These are phyloP conservation scores for Tineola bisselliella DNA, from an alignment of 2,888 invertebrate genomes.

Conservation along the genomic window DNA sequence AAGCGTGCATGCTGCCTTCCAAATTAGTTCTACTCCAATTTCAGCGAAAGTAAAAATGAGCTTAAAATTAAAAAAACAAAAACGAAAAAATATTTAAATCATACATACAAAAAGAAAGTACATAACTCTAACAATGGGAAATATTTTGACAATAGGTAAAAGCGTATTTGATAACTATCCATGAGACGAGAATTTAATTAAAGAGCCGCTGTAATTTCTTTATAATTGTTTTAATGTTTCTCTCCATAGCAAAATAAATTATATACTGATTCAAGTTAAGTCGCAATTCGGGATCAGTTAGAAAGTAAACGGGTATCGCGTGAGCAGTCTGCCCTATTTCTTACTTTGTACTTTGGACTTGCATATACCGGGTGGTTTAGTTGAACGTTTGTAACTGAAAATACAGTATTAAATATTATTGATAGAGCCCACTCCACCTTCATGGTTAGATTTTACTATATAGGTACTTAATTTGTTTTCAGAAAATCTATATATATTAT, in stretches of 20 bases:
- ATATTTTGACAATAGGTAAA: slow-evolving; percentile 6
- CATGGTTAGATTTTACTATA: too few relatives aligned
- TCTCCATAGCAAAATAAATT: background rate
- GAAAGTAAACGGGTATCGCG: too few relatives aligned
- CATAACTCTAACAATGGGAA: background rate
- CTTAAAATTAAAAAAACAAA: background rate
- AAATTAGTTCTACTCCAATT: background rate
- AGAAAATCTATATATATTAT: too few relatives aligned
- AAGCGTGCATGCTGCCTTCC: background rate
- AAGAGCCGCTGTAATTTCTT: background rate
- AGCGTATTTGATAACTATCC: background rate
- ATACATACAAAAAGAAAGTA: background rate
- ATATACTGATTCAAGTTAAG: background rate
- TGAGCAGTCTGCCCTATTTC: too few relatives aligned
- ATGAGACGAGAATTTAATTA: background rate
- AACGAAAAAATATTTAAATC: background rate
- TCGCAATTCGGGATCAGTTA: too few relatives aligned
- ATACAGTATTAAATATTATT: too few relatives aligned
- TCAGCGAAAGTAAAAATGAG: background rate
- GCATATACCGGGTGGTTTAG: too few relatives aligned
- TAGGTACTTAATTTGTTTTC: too few relatives aligned
- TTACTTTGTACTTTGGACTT: too few relatives aligned
- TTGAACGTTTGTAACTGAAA: too few relatives aligned
- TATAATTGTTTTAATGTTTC: background rate
- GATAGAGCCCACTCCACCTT: too few relatives aligned